These are phyloP conservation scores for Squalus acanthias DNA, from an alignment of 2,797 vertebrate genomes.

Conservation along the genomic window DNA sequence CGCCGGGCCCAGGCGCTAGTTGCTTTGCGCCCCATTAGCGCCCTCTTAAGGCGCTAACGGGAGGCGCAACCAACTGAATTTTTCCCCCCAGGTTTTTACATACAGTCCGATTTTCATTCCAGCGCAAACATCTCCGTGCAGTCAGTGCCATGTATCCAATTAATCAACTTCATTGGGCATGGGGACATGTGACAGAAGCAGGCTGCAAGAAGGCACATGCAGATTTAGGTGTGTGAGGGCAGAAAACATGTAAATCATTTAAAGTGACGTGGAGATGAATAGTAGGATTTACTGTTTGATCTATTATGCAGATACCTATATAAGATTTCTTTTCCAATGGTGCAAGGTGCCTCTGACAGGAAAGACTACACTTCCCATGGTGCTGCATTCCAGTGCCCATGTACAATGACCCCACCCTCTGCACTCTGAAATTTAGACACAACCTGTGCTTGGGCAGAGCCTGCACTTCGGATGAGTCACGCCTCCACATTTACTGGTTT, in stretches of 20 bases:
- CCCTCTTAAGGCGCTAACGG: too few species aligned
- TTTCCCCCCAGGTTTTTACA: too few species aligned
- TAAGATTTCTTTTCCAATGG: background rate
- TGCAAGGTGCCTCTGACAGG: background rate
- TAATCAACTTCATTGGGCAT: background rate
- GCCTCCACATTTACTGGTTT: background rate
- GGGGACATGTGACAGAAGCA: background rate
- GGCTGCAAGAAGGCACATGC: background rate
- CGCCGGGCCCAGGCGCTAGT: too few species aligned
- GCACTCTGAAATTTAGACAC: background rate
- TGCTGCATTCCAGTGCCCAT: background rate
- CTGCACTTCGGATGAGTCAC: background rate
- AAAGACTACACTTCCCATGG: background rate
- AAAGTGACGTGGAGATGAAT: background rate
- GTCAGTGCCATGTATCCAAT: background rate
- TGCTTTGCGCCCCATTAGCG: too few species aligned
- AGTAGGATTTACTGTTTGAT: background rate
- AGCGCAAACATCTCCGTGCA: background rate
- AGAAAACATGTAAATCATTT: background rate
- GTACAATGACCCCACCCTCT: background rate
- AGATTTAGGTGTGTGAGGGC: background rate
- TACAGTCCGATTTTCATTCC: background rate
- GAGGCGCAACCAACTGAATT: too few species aligned
- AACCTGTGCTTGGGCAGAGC: too few species aligned
- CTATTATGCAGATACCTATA: background rate